A percentile compares a stretch with the other conserved stretches of the same genome.
Conservation (phyloP, 2,113 vertebrate species). For the Lonchura striata region DNA sequence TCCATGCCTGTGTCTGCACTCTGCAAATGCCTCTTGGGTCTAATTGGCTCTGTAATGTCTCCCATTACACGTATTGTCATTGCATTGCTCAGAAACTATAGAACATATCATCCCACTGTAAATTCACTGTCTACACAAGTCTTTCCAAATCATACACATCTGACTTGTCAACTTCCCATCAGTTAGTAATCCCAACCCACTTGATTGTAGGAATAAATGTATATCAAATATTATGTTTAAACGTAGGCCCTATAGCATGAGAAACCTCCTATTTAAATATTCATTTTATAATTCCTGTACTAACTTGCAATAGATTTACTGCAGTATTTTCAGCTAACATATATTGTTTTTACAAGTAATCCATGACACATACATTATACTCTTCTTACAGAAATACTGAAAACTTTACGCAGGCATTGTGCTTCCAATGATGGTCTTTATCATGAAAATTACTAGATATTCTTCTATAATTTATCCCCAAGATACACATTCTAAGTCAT, state of each 20-base stretch:
- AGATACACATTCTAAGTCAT: constrained; percentile 59
- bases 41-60: constrained; percentile 4
- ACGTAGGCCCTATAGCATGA: background rate
- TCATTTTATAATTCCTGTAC: constrained; percentile 31
- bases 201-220: background rate
- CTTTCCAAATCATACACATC: background rate
- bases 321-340: constrained; percentile 37
- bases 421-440: constrained; percentile 58
- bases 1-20: background rate
- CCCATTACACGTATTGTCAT: background rate
- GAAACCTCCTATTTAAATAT: constrained; percentile 49
- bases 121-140: constrained; percentile 2
- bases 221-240: background rate
- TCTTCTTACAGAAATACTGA: constrained; percentile 33
- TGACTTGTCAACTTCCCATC: background rate
- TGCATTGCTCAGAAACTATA: background rate
- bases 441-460: constrained; percentile 64
- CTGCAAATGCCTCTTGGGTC: background rate
- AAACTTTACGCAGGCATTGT: constrained; percentile 26
- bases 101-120: background rate
- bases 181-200: background rate
- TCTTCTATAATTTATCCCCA: constrained; percentile 68
- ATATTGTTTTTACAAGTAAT: constrained; percentile 42
- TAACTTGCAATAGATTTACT: constrained; percentile 34
- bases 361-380: constrained; percentile 3